Evolutionary conservation across 2,113 vertebrate genomes (phyloP).

Genomic region (Syngnathus scovelli): DNA sequence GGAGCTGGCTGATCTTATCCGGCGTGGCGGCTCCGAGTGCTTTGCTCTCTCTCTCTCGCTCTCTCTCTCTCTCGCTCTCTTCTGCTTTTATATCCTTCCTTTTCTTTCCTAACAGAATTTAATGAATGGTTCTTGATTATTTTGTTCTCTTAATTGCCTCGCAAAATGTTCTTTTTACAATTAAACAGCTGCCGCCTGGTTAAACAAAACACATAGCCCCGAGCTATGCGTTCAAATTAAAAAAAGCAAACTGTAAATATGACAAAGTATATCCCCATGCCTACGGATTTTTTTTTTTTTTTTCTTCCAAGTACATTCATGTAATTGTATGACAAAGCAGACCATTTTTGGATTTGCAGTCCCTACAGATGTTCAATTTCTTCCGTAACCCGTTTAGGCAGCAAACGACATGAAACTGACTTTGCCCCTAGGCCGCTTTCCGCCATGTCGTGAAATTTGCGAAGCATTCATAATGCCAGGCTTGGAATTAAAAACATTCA

Average conservation of each 20-base stretch:
- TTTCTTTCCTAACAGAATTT: not conserved
- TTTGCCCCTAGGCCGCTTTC: not conserved
- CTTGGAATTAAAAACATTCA: not conserved
- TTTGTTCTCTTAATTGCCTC: not conserved
- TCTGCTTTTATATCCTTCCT: too few relatives aligned
- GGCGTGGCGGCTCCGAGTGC: constrained; percentile 22
- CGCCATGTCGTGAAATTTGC: not conserved
- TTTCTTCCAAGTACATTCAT: not conserved
- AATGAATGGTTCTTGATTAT: not conserved
- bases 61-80: not conserved
- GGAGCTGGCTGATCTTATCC: constrained; percentile 43
- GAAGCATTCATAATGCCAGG: not conserved
- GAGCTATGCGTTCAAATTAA: not conserved
- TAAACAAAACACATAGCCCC: not conserved
- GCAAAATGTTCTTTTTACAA: not conserved
- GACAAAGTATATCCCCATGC: constrained; percentile 1
- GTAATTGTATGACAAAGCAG: not conserved
- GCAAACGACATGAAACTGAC: constrained; percentile 20
- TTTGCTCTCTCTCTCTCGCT: not conserved
- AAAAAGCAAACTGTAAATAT: not conserved
- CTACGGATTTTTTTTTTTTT: not conserved
- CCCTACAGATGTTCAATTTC: not conserved
- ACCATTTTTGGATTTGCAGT: not conserved
- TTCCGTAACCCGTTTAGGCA: not conserved
- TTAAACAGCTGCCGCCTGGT: not conserved